phyloP scores from a whole-genome alignment of 2,888 invertebrate genomes.

The Caenorhabditis angaria region DNA sequence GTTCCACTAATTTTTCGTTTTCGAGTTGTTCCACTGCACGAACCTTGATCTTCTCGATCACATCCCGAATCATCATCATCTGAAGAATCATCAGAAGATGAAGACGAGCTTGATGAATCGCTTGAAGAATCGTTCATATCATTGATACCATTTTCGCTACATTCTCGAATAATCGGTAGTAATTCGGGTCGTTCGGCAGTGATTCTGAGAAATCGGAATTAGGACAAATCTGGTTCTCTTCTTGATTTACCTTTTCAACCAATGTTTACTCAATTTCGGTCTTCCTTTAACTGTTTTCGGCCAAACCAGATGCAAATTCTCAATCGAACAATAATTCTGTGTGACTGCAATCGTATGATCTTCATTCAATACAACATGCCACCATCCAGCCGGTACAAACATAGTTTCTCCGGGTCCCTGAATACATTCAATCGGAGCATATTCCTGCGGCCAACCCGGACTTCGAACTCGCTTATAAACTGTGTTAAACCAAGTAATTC shows the following conservation, averaged over 20 bases:
- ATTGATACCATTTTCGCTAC: conserved; percentile 12
- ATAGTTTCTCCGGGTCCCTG: conserved; percentile 68
- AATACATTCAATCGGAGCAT: conserved; percentile 61
- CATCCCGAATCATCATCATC: conserved; percentile 6
- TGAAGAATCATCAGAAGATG: conserved; percentile 34
- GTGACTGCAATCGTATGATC: conserved; percentile 96
- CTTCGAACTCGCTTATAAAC: conserved; percentile 89
- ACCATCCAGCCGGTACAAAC: conserved; percentile 82
- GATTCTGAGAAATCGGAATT: conserved; percentile 42
- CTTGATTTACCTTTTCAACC: conserved; percentile 75
- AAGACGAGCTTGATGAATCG: conserved; percentile 46
- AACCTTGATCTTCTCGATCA: conserved; percentile 1
- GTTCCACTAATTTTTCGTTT: conserved; percentile 3
- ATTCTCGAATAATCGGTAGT: conserved; percentile 40
- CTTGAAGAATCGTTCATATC: conserved; percentile 36
- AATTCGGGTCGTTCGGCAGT: conserved; percentile 52
- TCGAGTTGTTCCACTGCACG: neutral
- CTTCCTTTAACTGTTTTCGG: conserved; percentile 81
- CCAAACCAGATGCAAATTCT: conserved; percentile 88
- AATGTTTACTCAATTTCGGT: conserved; percentile 92
- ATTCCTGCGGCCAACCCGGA: conserved; percentile 83
- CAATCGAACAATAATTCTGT: conserved; percentile 90
- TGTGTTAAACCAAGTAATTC: conserved; percentile 94
- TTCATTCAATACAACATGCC: conserved; percentile 98
- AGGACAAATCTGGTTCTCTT: neutral